Conservation (phyloP, 2,797 vertebrate species). For the Lepilemur ruficaudatus region DNA sequence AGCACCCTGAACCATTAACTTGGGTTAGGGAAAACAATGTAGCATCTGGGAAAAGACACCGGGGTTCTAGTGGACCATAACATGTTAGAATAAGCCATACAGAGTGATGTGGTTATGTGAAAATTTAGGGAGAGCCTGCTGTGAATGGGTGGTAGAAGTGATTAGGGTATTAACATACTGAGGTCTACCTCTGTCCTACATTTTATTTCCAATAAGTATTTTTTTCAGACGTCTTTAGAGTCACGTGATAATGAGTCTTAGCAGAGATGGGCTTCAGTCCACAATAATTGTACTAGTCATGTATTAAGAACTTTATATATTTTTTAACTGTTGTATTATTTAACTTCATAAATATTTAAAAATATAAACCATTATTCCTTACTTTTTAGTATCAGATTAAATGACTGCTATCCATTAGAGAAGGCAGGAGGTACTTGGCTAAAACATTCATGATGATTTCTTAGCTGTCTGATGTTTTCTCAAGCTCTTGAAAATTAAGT, state of each 20-base stretch:
- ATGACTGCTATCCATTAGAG: background rate
- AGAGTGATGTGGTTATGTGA: background rate
- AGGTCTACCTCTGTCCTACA: background rate
- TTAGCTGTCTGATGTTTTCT: conserved; percentile 9
- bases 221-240: background rate
- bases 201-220: background rate
- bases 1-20: background rate
- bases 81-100: background rate
- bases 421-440: background rate
- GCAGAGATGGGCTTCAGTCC: background rate
- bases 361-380: conserved; percentile 7
- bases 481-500: conserved; percentile 21
- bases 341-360: conserved; percentile 57
- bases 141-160: background rate
- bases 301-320: background rate
- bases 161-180: background rate
- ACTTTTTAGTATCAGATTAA: conserved; percentile 28
- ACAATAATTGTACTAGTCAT: background rate
- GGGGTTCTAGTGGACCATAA: background rate
- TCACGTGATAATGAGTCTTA: background rate
- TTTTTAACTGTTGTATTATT: background rate
- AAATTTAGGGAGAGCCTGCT: background rate
- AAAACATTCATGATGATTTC: background rate
- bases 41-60: background rate
- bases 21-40: background rate